phyloP scores from a whole-genome alignment of 2,888 invertebrate genomes.

The Melipona beecheii region DNA sequence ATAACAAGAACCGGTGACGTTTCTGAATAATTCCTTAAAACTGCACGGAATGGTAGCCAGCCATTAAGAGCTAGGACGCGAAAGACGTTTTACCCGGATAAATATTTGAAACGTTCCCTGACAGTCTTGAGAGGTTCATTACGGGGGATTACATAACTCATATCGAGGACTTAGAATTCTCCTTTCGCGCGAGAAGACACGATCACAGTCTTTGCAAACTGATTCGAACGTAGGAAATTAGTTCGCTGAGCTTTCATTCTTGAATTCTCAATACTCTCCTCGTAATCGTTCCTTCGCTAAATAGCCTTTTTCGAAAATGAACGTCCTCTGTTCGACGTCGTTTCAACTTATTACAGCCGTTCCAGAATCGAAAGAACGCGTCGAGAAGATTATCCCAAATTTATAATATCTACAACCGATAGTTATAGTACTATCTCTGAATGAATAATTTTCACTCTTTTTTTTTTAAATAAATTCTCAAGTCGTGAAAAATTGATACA shows the following conservation, averaged over 20 bases:
- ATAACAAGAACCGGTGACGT: constrained; percentile 55
- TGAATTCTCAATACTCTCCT: constrained; percentile 39
- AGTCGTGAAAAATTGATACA: background rate
- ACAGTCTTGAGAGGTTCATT: constrained; percentile 80
- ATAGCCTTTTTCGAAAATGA: constrained; percentile 17
- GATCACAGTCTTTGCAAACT: constrained; percentile 76
- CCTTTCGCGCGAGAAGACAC: constrained; percentile 69
- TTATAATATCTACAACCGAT: background rate
- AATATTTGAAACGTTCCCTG: constrained; percentile 78
- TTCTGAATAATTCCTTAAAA: constrained; percentile 66
- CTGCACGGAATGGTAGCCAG: constrained; percentile 47
- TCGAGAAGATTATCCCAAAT: background rate
- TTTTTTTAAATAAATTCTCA: background rate
- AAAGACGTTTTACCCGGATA: constrained; percentile 74
- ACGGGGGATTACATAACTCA: constrained; percentile 80
- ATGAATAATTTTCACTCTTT: no score
- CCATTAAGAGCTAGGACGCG: constrained; percentile 67
- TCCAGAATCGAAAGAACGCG: background rate
- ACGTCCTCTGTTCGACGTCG: background rate
- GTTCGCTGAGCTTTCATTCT: constrained; percentile 67
- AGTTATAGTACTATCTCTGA: no score
- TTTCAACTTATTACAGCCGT: constrained; percentile 7
- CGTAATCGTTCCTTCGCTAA: constrained; percentile 24
- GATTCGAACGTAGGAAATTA: constrained; percentile 76
- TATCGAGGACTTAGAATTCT: constrained; percentile 80